A percentile compares a stretch with the other conserved stretches of the same genome.
Conservation (phyloP, 1,140 invertebrate species). For the Euura saliciscinereae region DNA sequence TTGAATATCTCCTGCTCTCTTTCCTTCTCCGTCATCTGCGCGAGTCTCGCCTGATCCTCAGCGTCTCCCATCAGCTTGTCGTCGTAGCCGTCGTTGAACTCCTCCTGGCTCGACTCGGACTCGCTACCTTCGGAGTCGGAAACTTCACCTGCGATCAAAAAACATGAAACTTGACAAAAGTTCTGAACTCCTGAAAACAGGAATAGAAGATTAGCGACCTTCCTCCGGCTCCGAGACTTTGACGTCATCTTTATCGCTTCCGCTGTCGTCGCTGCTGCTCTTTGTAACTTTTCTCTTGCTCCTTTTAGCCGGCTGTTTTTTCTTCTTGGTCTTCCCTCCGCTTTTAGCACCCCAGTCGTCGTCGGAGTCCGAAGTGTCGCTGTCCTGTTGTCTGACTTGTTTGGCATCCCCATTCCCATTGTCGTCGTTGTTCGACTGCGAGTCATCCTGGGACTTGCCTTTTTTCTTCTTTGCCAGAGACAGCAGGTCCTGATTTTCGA, state of each 20-base stretch:
- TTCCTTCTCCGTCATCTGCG: conserved; percentile 95
- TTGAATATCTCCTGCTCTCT: conserved; percentile 97
- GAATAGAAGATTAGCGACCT: conserved; percentile 53
- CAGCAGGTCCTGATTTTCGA: conserved; percentile 78
- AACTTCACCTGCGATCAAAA: conserved; percentile 64
- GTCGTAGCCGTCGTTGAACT: conserved; percentile 88
- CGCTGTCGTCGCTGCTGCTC: conserved; percentile 64
- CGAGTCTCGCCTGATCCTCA: conserved; percentile 87
- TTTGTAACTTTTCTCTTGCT: conserved; percentile 57
- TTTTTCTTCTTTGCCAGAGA: conserved; percentile 88
- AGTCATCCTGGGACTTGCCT: conserved; percentile 61
- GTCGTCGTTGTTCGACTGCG: conserved; percentile 65
- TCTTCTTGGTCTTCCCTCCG: conserved; percentile 63
- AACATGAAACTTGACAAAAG: conserved; percentile 10
- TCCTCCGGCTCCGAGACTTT: conserved; percentile 75
- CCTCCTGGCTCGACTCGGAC: conserved; percentile 66
- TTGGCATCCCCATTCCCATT: conserved; percentile 51
- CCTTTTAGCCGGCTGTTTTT: conserved; percentile 59
- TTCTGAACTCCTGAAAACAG: conserved; percentile 10
- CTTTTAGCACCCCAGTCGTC: conserved; percentile 71
- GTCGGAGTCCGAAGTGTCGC: conserved; percentile 76
- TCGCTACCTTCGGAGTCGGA: conserved; percentile 65
- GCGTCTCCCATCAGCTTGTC: conserved; percentile 97
- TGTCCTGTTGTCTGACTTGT: conserved; percentile 58
- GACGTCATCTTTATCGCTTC: conserved; percentile 62